These are phyloP conservation scores for Macrophya alboannulata DNA, from an alignment of 2,888 invertebrate genomes.

Conservation along the genomic window DNA sequence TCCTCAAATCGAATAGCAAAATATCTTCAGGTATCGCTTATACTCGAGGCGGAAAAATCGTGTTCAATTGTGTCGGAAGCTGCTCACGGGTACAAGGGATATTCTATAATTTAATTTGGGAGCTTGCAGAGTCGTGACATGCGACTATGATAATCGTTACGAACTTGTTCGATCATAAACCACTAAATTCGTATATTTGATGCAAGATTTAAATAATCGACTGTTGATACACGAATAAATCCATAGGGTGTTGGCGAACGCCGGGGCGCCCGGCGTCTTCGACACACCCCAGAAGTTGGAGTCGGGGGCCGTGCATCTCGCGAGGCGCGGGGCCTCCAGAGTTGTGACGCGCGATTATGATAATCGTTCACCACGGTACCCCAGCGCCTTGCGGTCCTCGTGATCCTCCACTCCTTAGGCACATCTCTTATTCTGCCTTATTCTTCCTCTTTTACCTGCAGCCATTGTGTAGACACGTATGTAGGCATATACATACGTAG, in stretches of 20 bases:
- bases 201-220: conserved; percentile 39
- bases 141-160: conserved; percentile 30
- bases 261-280: conserved; percentile 47
- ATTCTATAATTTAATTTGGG: neutral
- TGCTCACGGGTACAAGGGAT: neutral
- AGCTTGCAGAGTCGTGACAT: conserved; percentile 23
- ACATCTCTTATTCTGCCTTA: conserved; percentile 43
- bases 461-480: conserved; percentile 47
- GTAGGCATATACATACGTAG: conserved; percentile 54
- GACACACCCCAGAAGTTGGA: conserved; percentile 51
- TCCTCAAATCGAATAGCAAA: neutral
- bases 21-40: neutral
- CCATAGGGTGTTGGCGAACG: conserved; percentile 38
- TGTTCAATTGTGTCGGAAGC: neutral
- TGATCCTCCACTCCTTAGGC: conserved; percentile 54
- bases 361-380: conserved; percentile 69
- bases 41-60: neutral
- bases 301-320: conserved; percentile 57
- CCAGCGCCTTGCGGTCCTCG: conserved; percentile 49
- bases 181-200: neutral
- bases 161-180: conserved; percentile 16
- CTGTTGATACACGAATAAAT: conserved; percentile 43
- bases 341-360: conserved; percentile 77
- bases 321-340: conserved; percentile 71
- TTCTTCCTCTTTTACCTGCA: conserved; percentile 52